phyloP scores from a whole-genome alignment of 1,140 invertebrate species.

The Brachionus sp. region DNA sequence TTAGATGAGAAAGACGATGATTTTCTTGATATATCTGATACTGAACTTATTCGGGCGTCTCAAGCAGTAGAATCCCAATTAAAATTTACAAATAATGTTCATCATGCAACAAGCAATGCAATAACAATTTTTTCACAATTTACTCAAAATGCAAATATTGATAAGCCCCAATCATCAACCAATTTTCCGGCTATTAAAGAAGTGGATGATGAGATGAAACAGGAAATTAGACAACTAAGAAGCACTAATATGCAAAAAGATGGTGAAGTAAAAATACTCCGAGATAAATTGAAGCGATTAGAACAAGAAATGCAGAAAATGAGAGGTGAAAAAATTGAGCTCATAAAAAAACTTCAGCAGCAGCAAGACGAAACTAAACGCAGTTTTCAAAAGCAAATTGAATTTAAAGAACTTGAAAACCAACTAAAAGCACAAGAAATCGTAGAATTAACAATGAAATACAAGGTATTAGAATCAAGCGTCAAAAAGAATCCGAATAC shows the following conservation, averaged over 20 bases:
- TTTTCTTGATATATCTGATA: slow-evolving; percentile 41
- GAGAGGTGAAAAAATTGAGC: slow-evolving; percentile 3
- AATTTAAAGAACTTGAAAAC: slow-evolving; percentile 37
- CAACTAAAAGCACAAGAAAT: slow-evolving; percentile 40
- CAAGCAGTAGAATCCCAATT: slow-evolving; percentile 40
- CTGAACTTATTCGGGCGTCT: slow-evolving; percentile 37
- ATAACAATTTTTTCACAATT: slow-evolving; percentile 43
- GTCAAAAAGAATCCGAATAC: slow-evolving; percentile 8
- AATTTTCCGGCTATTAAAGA: neutral
- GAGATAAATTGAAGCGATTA: slow-evolving; percentile 33
- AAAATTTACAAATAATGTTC: slow-evolving; percentile 40
- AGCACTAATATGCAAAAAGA: slow-evolving; percentile 41
- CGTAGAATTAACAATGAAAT: slow-evolving; percentile 29
- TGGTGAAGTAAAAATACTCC: slow-evolving; percentile 40
- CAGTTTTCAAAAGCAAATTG: slow-evolving; percentile 34
- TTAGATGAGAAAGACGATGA: slow-evolving; percentile 21
- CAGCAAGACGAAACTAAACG: slow-evolving; percentile 29
- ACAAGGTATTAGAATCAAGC: slow-evolving; percentile 28
- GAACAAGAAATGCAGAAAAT: slow-evolving; percentile 40
- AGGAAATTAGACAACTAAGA: neutral
- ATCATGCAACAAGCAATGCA: slow-evolving; percentile 39
- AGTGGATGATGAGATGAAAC: neutral
- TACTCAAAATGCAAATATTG: neutral
- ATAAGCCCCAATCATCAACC: neutral
- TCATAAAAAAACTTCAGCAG: slow-evolving; percentile 23